Conservation (phyloP, 1,140 invertebrate genomes). For the Schlechtendalia chinensis region DNA sequence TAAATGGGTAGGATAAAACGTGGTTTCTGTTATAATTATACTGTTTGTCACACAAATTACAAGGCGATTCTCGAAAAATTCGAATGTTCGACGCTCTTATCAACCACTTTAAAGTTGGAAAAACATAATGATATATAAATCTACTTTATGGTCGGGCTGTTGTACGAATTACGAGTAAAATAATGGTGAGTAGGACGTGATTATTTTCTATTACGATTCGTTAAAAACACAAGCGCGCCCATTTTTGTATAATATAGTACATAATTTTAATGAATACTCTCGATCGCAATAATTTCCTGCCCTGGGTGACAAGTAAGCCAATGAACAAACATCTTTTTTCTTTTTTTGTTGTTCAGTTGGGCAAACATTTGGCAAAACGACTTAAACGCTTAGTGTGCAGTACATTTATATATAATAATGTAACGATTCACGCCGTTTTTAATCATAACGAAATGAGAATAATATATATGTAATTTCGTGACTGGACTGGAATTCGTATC, state of each 20-base stretch:
- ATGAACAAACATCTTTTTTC: not conserved
- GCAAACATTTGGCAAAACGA: conserved; percentile 3
- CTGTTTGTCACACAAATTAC: not conserved
- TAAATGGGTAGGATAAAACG: too few species aligned
- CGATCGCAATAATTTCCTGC: not conserved
- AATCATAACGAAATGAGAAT: too few species aligned
- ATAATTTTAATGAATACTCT: conserved; percentile 2
- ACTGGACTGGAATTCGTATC: not conserved
- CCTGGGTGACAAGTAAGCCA: not conserved
- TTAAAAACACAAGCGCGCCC: not conserved
- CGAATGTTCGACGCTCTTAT: not conserved
- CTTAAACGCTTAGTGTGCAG: not conserved
- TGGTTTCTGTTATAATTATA: too few species aligned
- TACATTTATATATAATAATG: too few species aligned
- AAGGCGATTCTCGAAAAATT: not conserved
- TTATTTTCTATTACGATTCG: not conserved
- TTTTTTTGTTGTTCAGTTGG: not conserved
- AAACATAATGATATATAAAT: not conserved
- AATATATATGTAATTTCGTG: not conserved
- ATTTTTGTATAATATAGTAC: not conserved
- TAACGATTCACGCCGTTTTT: too few species aligned
- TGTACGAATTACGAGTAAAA: not conserved
- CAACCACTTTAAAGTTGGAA: not conserved
- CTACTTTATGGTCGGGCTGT: not conserved
- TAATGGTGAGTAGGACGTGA: not conserved